These are phyloP conservation scores for Drosophila neonasuta DNA, from an alignment of 2,888 invertebrate genomes.

Conservation along the genomic window DNA sequence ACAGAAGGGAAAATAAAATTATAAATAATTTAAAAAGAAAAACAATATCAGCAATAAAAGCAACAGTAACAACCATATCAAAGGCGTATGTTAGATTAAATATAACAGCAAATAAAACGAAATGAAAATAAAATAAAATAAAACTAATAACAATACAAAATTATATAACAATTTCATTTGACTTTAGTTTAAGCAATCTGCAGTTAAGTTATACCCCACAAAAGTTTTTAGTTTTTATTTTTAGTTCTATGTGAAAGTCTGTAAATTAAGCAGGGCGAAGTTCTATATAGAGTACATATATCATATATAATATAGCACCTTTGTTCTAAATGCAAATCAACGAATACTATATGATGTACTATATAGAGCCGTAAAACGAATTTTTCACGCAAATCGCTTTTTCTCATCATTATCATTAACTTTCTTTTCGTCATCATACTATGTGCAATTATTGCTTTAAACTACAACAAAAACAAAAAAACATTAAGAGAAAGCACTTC, in stretches of 20 bases:
- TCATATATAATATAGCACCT: conserved; percentile 20
- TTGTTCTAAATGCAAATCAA: conserved; percentile 65
- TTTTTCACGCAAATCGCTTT: conserved; percentile 43
- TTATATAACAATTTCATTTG: conserved; percentile 33
- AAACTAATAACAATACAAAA: conserved; percentile 42
- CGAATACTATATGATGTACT: conserved; percentile 63
- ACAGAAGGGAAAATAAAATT: conserved; percentile 30
- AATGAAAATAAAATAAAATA: conserved; percentile 39
- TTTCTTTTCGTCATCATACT: conserved; percentile 39
- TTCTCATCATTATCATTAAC: conserved; percentile 21
- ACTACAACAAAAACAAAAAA: conserved; percentile 3
- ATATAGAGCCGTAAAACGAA: conserved; percentile 64
- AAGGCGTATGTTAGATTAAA: conserved; percentile 78
- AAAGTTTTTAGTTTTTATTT: conserved; percentile 10
- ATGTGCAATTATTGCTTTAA: conserved; percentile 76
- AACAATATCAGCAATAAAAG: conserved; percentile 80
- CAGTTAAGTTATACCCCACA: conserved; percentile 47
- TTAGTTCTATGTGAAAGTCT: conserved; percentile 28
- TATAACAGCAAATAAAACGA: conserved; percentile 54
- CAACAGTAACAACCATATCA: conserved; percentile 81
- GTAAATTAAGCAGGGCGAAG: conserved; percentile 46
- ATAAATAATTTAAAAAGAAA: conserved; percentile 38
- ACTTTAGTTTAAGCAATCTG: conserved; percentile 42
- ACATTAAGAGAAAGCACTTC: conserved; percentile 31
- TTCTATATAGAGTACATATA: conserved; percentile 31